phyloP scores from a whole-genome alignment of 2,797 vertebrate species.

The Neomorphus geoffroyi region DNA sequence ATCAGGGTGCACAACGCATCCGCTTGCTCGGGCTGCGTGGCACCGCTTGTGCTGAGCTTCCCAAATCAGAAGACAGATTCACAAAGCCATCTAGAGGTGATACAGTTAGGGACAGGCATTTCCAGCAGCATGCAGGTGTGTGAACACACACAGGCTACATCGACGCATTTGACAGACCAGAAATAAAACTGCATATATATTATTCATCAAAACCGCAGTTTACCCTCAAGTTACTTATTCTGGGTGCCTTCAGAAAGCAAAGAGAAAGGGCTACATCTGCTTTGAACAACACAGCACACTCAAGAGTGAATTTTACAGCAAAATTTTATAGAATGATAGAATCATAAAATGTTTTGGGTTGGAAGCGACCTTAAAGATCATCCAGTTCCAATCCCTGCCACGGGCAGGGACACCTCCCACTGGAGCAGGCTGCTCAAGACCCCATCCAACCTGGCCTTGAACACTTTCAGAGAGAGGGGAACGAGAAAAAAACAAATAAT shows the following conservation, averaged over 20 bases:
- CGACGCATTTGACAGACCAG: fast-evolving
- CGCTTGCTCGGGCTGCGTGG: background rate
- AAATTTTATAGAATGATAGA: no score
- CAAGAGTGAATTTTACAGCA: background rate
- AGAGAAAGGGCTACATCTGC: background rate
- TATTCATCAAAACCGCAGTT: background rate
- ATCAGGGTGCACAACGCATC: conserved; percentile 30
- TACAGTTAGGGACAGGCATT: background rate
- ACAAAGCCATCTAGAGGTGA: background rate
- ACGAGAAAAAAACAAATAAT: no score
- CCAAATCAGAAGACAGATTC: background rate
- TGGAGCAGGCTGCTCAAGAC: no score
- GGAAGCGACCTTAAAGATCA: no score
- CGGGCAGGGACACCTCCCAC: no score
- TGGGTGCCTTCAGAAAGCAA: background rate
- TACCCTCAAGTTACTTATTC: background rate
- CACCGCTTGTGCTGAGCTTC: background rate
- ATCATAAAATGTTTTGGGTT: no score
- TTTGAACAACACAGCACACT: background rate
- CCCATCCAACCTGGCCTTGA: no score
- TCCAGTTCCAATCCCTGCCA: no score
- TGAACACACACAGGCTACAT: background rate
- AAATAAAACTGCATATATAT: background rate
- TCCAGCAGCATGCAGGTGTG: background rate
- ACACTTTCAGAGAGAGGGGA: no score